phyloP scores from a whole-genome alignment of 1,140 invertebrate species.

The Ips nitidus region DNA sequence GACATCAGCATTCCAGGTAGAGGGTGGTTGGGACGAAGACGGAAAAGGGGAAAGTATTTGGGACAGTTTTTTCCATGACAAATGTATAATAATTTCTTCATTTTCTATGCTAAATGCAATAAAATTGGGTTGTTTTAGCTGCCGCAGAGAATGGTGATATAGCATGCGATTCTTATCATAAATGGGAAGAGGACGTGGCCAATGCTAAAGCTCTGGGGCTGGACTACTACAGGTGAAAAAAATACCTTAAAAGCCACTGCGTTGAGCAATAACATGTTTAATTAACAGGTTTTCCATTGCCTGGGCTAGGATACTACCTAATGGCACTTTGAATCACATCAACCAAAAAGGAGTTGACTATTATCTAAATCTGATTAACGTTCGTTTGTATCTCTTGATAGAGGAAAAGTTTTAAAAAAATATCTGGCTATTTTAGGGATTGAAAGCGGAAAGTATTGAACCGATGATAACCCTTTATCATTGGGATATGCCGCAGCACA shows the following conservation, averaged over 20 bases:
- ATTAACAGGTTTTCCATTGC: slow-evolving; percentile 59
- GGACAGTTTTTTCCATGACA: slow-evolving; percentile 27
- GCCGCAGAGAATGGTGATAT: slow-evolving; percentile 8
- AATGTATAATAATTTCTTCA: slow-evolving; percentile 4
- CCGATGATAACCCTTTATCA: slow-evolving; percentile 72
- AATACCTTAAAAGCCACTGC: not conserved
- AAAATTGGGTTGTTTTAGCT: not conserved
- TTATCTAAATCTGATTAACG: slow-evolving; percentile 62
- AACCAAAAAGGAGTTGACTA: slow-evolving; percentile 65
- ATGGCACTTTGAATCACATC: slow-evolving; percentile 51
- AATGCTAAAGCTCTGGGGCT: slow-evolving; percentile 6
- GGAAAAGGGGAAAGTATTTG: slow-evolving; percentile 48
- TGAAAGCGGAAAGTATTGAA: slow-evolving; percentile 57
- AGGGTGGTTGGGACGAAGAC: slow-evolving; percentile 60
- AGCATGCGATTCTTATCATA: slow-evolving; percentile 5
- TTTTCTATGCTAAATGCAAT: not conserved
- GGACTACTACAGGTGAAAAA: slow-evolving; percentile 5
- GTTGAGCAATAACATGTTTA: not conserved
- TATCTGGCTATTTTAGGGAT: slow-evolving; percentile 28
- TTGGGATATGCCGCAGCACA: slow-evolving; percentile 67
- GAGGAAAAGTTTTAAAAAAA: slow-evolving; percentile 1
- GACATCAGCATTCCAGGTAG: slow-evolving; percentile 56
- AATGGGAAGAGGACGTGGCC: slow-evolving; percentile 6
- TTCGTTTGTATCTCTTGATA: not conserved
- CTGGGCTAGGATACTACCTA: slow-evolving; percentile 56